Base-by-base conservation (phyloP, 2,113 vertebrate species). In the Xiphophorus maculatus region DNA sequence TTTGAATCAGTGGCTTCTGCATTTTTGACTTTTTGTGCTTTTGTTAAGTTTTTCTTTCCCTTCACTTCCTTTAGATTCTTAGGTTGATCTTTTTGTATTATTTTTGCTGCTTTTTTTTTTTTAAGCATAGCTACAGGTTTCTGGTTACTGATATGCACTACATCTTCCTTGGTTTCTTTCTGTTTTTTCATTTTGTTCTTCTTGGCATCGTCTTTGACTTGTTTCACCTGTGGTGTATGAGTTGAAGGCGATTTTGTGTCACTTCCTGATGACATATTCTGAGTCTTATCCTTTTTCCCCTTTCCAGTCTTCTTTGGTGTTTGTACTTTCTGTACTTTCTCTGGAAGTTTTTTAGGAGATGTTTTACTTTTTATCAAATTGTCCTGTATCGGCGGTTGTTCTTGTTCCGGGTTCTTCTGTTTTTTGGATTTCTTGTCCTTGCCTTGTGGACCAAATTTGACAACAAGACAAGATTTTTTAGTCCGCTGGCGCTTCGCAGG, bases 161-260 rank as follows among this genome's bases (percentile, higher is more conserved):
- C 74, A 60, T 35, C 54, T 13, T 83, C 78, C 30, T 48, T 84
- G 1, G 51, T 37, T 4, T 70, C 80, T 81, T 81, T 90, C 40
- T 89, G 82, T 51, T 73, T 94, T 82, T 94, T 94, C 4, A 86
- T 71, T 78, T 92, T 92, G 27, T 79, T 92, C 88, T 92, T 94
- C 48, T 63, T 86, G 40, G 64, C n/a, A 63, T 91, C 83, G 17
- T 84, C 85, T 82, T 91, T 87, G 66, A 83, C 61, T 79, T 77
- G 60, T 61, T 84, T 75, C 4, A 35, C 40, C 19, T 66, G 71
- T 69, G 54, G 15, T 0, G 70, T 70, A 27, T 82, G 75, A 1
- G 35, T 62, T 25, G 63, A 35, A 2, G 65, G 35, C 7, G 71
- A 69, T 68, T 89, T 79, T 40, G 66, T 61, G 77, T 86, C 68